Evolutionary conservation across 2,888 invertebrate species (phyloP), one percentile per base, ranked within the genome.

Genomic region (Pollenia griseotomentosa): DNA sequence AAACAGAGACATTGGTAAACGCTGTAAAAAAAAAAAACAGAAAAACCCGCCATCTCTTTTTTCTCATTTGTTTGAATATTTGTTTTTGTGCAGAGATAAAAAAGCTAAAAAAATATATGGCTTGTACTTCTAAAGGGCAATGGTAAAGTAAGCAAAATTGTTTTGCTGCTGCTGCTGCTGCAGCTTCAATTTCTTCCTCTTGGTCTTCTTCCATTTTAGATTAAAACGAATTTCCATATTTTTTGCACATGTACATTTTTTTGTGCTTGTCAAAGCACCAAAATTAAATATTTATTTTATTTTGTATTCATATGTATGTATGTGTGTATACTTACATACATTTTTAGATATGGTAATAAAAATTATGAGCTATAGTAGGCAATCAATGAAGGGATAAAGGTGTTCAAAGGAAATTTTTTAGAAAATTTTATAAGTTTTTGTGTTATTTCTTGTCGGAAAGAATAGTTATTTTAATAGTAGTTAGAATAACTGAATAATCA

Each of bases 61-160:
- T 33, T 7, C 42, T 14, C 6, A 44, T 79, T 70, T 61, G 11
- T 70, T 53, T 61, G n/a, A 19, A 6, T 73, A n/a, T 68, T 40
- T 61, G 59, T 73, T 59, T 61, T 11, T 78, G 5, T 23, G n/a
- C 23, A 83, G 53, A 73, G 65, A 53, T 48, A 55, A 75, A 23
- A 55, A 65, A 48, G n/a, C 9, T 33, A 33, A 33, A 33, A 23
- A 33, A 33, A 33, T 33, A 6, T 33, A 33, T 59, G 40, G 6
- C 19, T 57, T 44, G 33, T 66, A 33, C 16, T 66, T 79, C 40
- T 79, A 53, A 84, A 84, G 84, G 79, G 73, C 79, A 61, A 61
- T 84, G 68, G 33, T 23, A 79, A 61, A 53, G 66, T 74, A 73
- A 84, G 74, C 78, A 84, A 66, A 44, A 66, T 75, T 71, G 11